These are phyloP conservation scores for Nephrotoma guestfalica DNA, from an alignment of 2,888 invertebrate species.

Conservation along the genomic window DNA sequence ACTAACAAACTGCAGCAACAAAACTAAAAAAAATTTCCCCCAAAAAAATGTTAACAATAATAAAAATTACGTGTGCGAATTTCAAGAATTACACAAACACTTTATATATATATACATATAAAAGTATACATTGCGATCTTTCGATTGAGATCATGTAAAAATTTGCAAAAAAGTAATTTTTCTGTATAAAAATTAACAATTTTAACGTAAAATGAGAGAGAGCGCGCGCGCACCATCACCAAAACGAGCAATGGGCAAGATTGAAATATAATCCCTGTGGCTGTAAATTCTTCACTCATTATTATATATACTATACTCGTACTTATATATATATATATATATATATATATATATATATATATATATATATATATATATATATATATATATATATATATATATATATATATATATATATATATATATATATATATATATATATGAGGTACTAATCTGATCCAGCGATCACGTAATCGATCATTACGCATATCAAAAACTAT, in stretches of 20 bases:
- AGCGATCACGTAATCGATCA: conserved; percentile 2
- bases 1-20: neutral
- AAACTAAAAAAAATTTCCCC: neutral
- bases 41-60: neutral
- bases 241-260: neutral
- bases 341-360: no score
- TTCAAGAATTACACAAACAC: neutral
- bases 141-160: neutral
- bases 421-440: no score
- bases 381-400: no score
- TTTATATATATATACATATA: neutral
- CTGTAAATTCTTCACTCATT: neutral
- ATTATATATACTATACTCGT: neutral
- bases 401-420: no score
- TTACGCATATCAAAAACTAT: neutral
- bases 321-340: neutral
- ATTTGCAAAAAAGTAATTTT: neutral
- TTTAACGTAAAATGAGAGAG: neutral
- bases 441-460: neutral
- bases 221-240: neutral
- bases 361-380: no score
- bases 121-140: neutral
- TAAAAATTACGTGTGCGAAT: neutral
- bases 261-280: neutral
- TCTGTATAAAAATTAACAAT: neutral